Evolutionary conservation across 2,113 vertebrate genomes (phyloP).

Genomic region (Pseudopodoces humilis): DNA sequence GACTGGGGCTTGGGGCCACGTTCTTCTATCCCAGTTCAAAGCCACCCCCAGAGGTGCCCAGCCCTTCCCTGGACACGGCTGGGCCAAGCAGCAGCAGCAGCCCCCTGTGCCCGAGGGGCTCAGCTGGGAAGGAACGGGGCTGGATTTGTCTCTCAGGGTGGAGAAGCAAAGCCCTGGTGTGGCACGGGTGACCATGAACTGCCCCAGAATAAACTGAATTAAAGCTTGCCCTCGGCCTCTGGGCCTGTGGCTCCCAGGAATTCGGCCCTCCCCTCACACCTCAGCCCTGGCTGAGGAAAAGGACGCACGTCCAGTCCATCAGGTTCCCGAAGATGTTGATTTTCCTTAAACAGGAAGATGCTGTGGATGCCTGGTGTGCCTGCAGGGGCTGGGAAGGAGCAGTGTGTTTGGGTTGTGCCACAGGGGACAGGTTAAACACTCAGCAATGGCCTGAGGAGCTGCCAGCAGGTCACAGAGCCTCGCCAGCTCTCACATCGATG

Average conservation of each 20-base stretch:
- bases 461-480: slow-evolving; percentile 27
- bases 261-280: background rate
- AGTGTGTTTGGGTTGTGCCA: background rate
- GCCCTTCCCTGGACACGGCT: no score
- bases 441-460: background rate
- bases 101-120: background rate
- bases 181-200: background rate
- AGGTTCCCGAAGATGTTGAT: background rate
- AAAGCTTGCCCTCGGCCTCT: background rate
- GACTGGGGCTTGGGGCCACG: background rate
- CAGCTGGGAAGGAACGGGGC: background rate
- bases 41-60: background rate
- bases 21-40: background rate
- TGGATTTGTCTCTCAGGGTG: background rate
- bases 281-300: background rate
- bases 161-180: background rate
- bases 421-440: slow-evolving; percentile 13
- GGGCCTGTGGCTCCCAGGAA: background rate
- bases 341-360: background rate
- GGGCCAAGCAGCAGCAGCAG: background rate
- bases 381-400: background rate
- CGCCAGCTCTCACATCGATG: slow-evolving; percentile 16
- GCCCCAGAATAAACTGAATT: background rate
- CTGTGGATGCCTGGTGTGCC: background rate
- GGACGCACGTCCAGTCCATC: background rate